Conservation (phyloP, 2,113 vertebrate genomes). For the Ovis canadensis region DNA sequence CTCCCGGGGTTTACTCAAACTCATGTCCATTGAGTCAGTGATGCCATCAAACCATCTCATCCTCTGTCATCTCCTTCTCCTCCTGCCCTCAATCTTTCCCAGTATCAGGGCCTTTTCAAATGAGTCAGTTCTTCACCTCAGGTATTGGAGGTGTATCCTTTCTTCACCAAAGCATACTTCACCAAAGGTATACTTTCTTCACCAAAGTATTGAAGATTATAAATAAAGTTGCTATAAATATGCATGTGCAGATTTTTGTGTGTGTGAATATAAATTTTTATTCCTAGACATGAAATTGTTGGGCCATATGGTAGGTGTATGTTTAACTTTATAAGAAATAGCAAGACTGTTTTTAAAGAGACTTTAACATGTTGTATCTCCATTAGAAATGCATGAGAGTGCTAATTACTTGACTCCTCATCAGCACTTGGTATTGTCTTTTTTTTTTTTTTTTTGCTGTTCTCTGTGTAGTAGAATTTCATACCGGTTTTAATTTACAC, state of each 20-base stretch:
- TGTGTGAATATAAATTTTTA: slow-evolving; percentile 24
- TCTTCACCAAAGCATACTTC: too few relatives aligned
- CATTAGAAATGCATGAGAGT: not conserved
- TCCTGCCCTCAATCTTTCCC: not conserved
- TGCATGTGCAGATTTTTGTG: not conserved
- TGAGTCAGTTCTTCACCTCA: not conserved
- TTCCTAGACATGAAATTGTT: slow-evolving; percentile 30
- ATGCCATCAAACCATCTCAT: not conserved
- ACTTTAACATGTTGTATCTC: not conserved
- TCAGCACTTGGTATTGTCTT: not conserved
- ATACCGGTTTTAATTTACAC: not conserved
- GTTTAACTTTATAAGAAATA: slow-evolving; percentile 37
- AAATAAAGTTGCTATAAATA: slow-evolving; percentile 37
- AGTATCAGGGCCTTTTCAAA: not conserved
- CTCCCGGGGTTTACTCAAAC: not conserved
- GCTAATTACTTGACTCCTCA: not conserved
- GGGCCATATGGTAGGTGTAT: not conserved
- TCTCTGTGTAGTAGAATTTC: not conserved
- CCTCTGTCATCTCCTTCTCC: not conserved
- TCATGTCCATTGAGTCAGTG: not conserved
- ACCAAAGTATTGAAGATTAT: not conserved
- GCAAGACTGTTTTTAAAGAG: slow-evolving; percentile 6
- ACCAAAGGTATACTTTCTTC: too few relatives aligned
- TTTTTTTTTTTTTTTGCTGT: not conserved
- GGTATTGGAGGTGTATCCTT: not conserved